Percentiles rank a stretch among this genome's conserved stretches.
phyloP scores from a whole-genome alignment of 2,797 vertebrate genomes.

The Vultur gryphus region DNA sequence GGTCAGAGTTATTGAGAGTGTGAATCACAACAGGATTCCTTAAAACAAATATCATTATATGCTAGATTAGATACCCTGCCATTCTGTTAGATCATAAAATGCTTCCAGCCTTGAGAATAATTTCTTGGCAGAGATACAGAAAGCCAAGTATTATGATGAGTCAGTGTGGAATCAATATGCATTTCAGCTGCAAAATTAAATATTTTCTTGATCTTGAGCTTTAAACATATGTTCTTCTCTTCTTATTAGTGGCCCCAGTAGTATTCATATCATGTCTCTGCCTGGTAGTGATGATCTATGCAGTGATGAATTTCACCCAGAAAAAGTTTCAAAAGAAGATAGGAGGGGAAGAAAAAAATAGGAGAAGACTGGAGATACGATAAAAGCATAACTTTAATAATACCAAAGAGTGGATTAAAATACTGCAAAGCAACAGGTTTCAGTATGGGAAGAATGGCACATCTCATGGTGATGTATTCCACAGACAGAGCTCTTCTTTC shows the following conservation, averaged over 20 bases:
- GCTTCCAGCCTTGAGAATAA: not conserved
- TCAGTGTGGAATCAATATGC: not conserved
- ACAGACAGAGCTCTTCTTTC: not conserved
- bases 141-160: not conserved
- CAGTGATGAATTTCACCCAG: not conserved
- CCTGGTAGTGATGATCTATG: not conserved
- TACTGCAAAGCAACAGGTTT: not conserved
- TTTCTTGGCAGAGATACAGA: not conserved
- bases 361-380: not conserved
- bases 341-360: not conserved
- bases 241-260: not conserved
- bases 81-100: not conserved
- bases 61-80: not conserved
- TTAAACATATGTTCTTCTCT: not conserved
- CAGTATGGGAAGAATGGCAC: not conserved
- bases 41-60: not conserved
- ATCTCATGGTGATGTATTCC: not conserved
- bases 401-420: not conserved
- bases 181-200: not conserved
- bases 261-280: not conserved
- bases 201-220: not conserved
- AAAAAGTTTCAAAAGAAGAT: not conserved
- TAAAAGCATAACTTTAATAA: constrained; percentile 23
- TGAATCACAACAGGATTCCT: not conserved
- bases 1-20: not conserved